Conservation (phyloP, 2,113 vertebrate species). For the Eurypyga helias region DNA sequence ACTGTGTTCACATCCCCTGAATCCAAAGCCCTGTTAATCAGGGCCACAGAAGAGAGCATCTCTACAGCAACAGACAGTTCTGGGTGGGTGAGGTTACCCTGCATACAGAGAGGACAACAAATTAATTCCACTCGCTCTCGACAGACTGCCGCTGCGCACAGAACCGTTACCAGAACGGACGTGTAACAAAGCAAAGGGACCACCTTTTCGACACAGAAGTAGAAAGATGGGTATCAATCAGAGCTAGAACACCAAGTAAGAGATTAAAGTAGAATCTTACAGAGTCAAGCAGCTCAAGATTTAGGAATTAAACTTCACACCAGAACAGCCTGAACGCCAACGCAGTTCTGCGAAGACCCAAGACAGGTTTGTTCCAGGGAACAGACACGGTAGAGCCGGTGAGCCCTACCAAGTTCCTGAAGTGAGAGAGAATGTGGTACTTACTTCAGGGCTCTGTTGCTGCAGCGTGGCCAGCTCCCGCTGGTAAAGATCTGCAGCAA, state of each 20-base stretch:
- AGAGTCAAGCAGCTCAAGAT: not conserved
- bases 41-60: conserved; percentile 96
- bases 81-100: conserved; percentile 90
- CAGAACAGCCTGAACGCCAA: not conserved
- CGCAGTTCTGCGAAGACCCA: not conserved
- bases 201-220: not conserved
- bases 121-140: not conserved
- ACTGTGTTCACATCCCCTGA: conserved; percentile 85
- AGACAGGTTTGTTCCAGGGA: not conserved
- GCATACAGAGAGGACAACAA: not conserved
- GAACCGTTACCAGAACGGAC: not conserved
- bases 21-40: conserved; percentile 93
- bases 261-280: not conserved
- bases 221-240: not conserved
- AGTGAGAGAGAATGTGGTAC: not conserved
- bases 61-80: conserved; percentile 94
- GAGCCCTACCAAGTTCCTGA: not conserved
- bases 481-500: conserved; percentile 92
- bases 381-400: rapidly evolving
- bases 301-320: not conserved
- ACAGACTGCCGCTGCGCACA: not conserved
- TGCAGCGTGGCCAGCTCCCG: conserved; percentile 90
- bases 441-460: conserved; percentile 90
- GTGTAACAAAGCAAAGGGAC: not conserved
- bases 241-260: not conserved